These are phyloP conservation scores for Zootermopsis nevadensis DNA, from an alignment of 2,888 invertebrate genomes.

Conservation along the genomic window DNA sequence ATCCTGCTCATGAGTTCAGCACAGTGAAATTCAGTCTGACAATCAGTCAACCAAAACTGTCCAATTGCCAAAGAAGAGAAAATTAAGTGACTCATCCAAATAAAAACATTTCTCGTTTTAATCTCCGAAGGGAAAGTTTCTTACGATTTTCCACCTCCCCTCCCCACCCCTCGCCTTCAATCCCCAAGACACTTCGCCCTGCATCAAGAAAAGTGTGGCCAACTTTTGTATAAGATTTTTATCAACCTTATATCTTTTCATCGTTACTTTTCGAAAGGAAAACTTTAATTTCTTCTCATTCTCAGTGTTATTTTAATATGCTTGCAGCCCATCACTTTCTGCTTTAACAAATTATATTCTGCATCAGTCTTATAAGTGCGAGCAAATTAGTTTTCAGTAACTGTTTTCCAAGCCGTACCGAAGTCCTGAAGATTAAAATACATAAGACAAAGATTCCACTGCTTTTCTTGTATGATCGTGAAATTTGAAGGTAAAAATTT, in stretches of 20 bases:
- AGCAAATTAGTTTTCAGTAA: too few relatives aligned
- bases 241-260: conserved; percentile 48
- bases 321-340: background rate
- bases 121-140: conserved; percentile 38
- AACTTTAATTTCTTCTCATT: background rate
- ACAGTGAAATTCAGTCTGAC: background rate
- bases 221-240: conserved; percentile 48
- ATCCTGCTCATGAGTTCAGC: background rate
- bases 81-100: conserved; percentile 41
- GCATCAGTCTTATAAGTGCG: too few relatives aligned
- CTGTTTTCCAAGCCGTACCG: too few relatives aligned
- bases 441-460: too few relatives aligned
- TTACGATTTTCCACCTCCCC: conserved; percentile 14
- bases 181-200: background rate
- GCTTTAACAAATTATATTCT: background rate
- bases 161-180: background rate
- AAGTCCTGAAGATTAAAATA: too few relatives aligned
- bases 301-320: background rate
- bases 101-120: conserved; percentile 31
- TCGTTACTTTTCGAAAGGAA: conserved; percentile 35
- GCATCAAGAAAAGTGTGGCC: conserved; percentile 26
- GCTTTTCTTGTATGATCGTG: too few relatives aligned
- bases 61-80: conserved; percentile 27
- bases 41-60: background rate
- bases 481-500: too few relatives aligned